Evolutionary conservation across 2,797 vertebrate species (phyloP), one percentile per base, ranked within the genome.

Genomic region (Helicolenus hilgendorfi): DNA sequence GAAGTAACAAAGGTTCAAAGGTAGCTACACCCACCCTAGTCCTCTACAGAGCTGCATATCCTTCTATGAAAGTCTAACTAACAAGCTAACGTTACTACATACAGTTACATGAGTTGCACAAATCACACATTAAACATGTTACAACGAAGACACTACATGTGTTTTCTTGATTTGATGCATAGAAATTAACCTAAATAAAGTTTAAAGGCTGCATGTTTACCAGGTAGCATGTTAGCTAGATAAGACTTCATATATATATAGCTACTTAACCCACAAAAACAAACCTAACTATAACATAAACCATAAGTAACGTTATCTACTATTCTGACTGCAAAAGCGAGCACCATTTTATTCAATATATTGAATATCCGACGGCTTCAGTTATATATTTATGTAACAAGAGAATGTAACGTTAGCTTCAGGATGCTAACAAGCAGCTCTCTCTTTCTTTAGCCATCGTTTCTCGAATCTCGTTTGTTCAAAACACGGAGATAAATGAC

Each of bases 361-460:
- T 22, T 6, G 31, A 63, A 7, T 41, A 33, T 0, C 4, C 2
- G 18, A 5, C 0, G 2, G 35, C 33, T 55, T 0, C 15, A 24
- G 18, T 33, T 5, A 3, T 26, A 2, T 5, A 33, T 38, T 8
- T 7, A 29, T 72, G 59, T 10, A 69, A 77, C 55, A 6, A 68
- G n/a, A 60, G 29, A 73, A 13, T 77, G 62, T 22, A 36, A 68
- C 64, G 92, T 84, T 96, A 95, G 96, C 96, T 79, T 2, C 4
- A 76, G 4, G 15, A 74, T 79, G 96, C 95, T 96, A 96, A 24
- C 87, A 81, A 81, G 71, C 49, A 62, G 69, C 3, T 58, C 65
- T 84, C 20, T 55, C 71, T 74, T 29, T 73, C 72, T 88, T 73
- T 59, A 72, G 53, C 53, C 45, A 27, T 4, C 75, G 14, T 82